Base-by-base conservation (phyloP, 92 coral and sea anemone genomes). In the Paragorgia papillata region DNA sequence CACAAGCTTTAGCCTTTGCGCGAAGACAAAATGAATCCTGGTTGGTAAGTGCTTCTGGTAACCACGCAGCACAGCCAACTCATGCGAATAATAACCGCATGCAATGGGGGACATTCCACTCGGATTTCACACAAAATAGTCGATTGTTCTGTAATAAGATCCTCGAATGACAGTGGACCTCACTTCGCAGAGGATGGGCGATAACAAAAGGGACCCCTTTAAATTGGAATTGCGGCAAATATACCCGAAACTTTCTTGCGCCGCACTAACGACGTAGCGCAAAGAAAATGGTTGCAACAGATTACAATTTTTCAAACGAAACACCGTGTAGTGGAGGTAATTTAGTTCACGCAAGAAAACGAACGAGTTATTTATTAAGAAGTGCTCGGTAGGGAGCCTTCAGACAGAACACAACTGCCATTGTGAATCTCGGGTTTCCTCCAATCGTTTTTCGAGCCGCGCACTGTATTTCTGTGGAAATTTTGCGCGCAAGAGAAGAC, bases 71-170 rank as follows among this genome's bases (percentile, higher is more conserved):
- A 92, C 93, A 91, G 69, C 97, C 88, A 83, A 90, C 91, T 88
- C 89, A 75, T 89, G 69, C 85, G 87, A 82, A 56, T 80, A 83
- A 90, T 88, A 89, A 90, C 79, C 88, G 83, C 79, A 74, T 70
- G 77, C 77, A 70, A 70, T 44, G 84, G n/a, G 75, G 41, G 12
- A 66, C 62, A 32, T 15, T 50, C 82, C 77, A 76, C 90, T 86
- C 66, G 70, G 85, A 83, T 87, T 84, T 84, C 96, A 90, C 88
- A 88, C 96, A 91, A 91, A 85, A 85, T 83, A 80, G 66, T 32
- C 84, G 44, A 70, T 71, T 73, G 70, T 53, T 30, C 83, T 73
- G 82, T 44, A 83, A 83, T 76, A 54, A 46, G 82, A 75, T 76
- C 79, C 80, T 70, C 51, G 77, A 31, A 33, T 44, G 77, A 70